Base-by-base conservation (phyloP, 2,113 vertebrate species). In the Antigone vipio region DNA sequence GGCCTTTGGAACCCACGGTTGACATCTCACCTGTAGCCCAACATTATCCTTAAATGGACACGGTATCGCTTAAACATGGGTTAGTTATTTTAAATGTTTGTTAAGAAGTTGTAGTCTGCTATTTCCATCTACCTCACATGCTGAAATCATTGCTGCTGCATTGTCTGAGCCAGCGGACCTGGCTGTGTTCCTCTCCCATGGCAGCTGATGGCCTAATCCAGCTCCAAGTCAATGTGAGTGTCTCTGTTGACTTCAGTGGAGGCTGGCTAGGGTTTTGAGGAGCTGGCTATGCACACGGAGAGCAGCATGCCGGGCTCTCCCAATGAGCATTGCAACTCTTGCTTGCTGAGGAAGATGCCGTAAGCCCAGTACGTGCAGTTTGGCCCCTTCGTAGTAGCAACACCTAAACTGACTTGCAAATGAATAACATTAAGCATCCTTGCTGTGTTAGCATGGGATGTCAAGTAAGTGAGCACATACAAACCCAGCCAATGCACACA, bases 41-140 rank as follows among this genome's bases (percentile, higher is more conserved):
- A 6, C 16, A 9, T 84, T 38, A 63, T 56, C 38, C 58, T 72
- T 75, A 29, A 42, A 74, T 9, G n/a, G 89, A 55, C 47, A 49
- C 0, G 0, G 27, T 55, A 49, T 56, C 6, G 5, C 11, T 18
- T 59, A 91, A 78, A 77, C 0, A 1, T 13, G 30, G 40, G 9
- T 60, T 89, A 56, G 23, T 93, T 75, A 60, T 35, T 82, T 85
- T n/a, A 47, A 81, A 60, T 56, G 56, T 32, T 83, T 87, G 35
- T 50, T 74, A 59, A 35, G 73, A 74, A 75, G 40, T 23, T 64
- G 47, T 56, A 72, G 53, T 56, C 87, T 97, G 87, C 62, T 91
- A 52, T 96, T 96, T 88, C 64, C 38, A 89, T 94, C 81, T 50
- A 49, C 84, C 89, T 95, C 77, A 44, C 77, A 72, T 35, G 69